These are phyloP conservation scores for Poeciliopsis turrubarensis DNA, from an alignment of 2,113 vertebrate genomes.

Conservation along the genomic window DNA sequence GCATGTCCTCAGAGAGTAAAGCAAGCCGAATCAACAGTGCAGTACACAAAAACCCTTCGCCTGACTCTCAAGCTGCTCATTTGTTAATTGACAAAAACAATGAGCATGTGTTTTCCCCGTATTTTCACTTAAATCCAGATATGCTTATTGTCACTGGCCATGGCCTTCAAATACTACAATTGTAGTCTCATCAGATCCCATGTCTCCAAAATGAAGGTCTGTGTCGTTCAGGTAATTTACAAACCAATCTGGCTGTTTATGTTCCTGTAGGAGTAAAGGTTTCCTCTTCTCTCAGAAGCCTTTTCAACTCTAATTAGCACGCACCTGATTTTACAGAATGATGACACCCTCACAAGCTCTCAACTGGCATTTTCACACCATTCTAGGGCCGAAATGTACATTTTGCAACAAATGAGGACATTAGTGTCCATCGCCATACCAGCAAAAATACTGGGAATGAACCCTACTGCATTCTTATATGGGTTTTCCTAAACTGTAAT, in stretches of 20 bases:
- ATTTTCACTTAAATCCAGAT: neutral
- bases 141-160: neutral
- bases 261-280: neutral
- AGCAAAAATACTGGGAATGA: neutral
- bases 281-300: neutral
- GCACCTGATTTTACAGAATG: too few species aligned
- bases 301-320: too few species aligned
- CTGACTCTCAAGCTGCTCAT: too few species aligned
- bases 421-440: neutral
- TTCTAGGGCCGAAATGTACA: too few species aligned
- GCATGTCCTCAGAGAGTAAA: neutral
- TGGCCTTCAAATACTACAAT: neutral
- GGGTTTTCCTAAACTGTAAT: neutral
- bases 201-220: neutral
- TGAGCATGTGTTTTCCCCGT: neutral
- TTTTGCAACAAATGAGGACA: too few species aligned
- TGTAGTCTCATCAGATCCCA: neutral
- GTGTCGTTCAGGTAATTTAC: neutral
- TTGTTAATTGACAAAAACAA: neutral
- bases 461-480: neutral
- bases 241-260: neutral
- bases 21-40: neutral
- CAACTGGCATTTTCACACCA: too few species aligned
- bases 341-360: too few species aligned
- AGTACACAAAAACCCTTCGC: neutral